phyloP scores from a whole-genome alignment of 2,888 invertebrate genomes.

The Saturnia pavonia region DNA sequence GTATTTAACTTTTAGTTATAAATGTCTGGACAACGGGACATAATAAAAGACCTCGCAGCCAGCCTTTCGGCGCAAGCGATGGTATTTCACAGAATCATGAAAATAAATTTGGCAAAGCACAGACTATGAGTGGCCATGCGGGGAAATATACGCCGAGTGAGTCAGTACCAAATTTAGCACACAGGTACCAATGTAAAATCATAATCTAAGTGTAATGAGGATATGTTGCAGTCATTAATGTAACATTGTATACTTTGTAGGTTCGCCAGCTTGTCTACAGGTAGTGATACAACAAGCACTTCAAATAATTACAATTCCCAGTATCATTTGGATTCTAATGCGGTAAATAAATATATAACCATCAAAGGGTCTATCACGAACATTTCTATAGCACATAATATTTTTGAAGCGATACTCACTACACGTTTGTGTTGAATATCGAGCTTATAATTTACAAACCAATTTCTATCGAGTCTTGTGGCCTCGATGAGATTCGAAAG shows the following conservation, averaged over 20 bases:
- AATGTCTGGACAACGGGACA: conserved; percentile 92
- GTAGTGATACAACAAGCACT: conserved; percentile 72
- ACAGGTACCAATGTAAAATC: conserved; percentile 55
- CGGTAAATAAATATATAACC: conserved; percentile 49
- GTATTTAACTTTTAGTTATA: conserved; percentile 81
- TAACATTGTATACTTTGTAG: conserved; percentile 56
- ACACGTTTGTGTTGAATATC: no score
- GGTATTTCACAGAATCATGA: conserved; percentile 68
- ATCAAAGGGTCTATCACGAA: no score
- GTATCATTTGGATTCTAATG: conserved; percentile 67
- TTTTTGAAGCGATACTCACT: no score
- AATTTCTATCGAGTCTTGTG: no score
- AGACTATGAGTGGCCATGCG: conserved; percentile 89
- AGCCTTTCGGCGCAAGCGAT: conserved; percentile 68
- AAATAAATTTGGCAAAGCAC: conserved; percentile 90
- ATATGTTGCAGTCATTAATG: conserved; percentile 1
- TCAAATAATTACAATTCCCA: conserved; percentile 72
- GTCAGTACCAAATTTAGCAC: conserved; percentile 78
- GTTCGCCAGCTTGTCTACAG: conserved; percentile 85
- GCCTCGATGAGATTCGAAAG: no score
- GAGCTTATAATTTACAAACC: no score
- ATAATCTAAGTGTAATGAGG: conserved; percentile 4
- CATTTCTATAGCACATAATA: no score
- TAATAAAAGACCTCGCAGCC: conserved; percentile 80
- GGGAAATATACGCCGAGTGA: conserved; percentile 90